phyloP scores from a whole-genome alignment of 2,888 invertebrate genomes.

The Heliconius cydno region DNA sequence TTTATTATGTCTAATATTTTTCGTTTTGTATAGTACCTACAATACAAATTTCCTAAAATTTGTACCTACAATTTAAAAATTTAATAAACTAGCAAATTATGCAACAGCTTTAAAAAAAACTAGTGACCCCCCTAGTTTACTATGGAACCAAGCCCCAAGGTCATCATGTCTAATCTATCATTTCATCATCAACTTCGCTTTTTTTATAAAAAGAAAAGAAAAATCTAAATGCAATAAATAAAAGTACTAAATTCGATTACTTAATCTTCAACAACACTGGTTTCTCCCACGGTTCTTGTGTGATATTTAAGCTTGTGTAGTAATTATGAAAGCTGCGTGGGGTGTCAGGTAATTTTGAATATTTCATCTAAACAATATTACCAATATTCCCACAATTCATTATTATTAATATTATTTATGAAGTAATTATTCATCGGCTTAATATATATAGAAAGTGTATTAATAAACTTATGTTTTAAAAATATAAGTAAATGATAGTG shows the following conservation, averaged over 20 bases:
- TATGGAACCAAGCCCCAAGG: too few species aligned
- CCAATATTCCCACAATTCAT: slow-evolving; percentile 9
- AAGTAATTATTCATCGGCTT: background rate
- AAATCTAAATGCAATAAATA: background rate
- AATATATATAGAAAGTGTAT: background rate
- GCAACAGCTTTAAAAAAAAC: background rate
- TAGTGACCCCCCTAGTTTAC: too few species aligned
- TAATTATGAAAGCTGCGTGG: slow-evolving; percentile 38
- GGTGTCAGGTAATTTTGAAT: slow-evolving; percentile 20
- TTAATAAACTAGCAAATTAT: background rate
- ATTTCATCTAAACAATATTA: slow-evolving; percentile 17
- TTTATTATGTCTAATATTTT: background rate
- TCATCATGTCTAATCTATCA: background rate
- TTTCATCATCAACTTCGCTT: background rate
- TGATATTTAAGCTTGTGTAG: slow-evolving; percentile 20
- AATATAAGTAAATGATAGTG: background rate
- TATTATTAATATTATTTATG: background rate
- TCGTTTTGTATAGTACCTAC: too few species aligned
- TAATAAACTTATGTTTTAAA: background rate
- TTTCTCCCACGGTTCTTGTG: slow-evolving; percentile 31
- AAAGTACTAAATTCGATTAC: background rate
- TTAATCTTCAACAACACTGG: slow-evolving; percentile 12
- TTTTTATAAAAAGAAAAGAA: background rate
- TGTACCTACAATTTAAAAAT: too few species aligned
- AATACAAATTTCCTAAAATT: too few species aligned